A percentile compares a stretch with the other conserved stretches of the same genome.
phyloP scores from a whole-genome alignment of 1,140 invertebrate species.

The Olivierus martensii region DNA sequence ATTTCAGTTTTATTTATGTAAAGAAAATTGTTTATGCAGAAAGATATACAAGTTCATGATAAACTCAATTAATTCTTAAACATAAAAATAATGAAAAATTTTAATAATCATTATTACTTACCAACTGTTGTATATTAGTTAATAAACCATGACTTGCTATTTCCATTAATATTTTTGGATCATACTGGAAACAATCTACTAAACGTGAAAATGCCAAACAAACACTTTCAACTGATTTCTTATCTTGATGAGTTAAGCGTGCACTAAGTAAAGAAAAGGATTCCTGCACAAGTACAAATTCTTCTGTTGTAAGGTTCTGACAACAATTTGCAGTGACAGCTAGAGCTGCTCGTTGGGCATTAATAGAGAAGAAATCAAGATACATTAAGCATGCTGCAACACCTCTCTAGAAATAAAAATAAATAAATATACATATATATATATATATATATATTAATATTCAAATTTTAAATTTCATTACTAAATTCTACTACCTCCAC shows the following conservation, averaged over 20 bases:
- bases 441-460: no score
- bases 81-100: no score
- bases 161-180: conserved; percentile 77
- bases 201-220: conserved; percentile 84
- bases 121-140: conserved; percentile 81
- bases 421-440: no score
- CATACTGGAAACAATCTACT: conserved; percentile 91
- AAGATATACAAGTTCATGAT: no score
- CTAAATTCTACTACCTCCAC: no score
- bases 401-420: conserved; percentile 51
- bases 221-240: conserved; percentile 93
- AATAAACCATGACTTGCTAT: conserved; percentile 86
- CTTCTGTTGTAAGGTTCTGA: conserved; percentile 80
- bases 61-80: no score
- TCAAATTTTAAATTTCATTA: no score
- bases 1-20: no score
- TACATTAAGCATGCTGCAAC: conserved; percentile 90
- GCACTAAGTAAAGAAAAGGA: conserved; percentile 73
- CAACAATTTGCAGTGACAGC: conserved; percentile 95
- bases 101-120: conserved; percentile 34
- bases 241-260: conserved; percentile 84
- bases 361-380: conserved; percentile 94
- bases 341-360: conserved; percentile 84
- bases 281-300: conserved; percentile 82
- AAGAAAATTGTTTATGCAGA: no score